Evolutionary conservation across 2,797 vertebrate species (phyloP).

Genomic region (Rhinatrema bivittatum): DNA sequence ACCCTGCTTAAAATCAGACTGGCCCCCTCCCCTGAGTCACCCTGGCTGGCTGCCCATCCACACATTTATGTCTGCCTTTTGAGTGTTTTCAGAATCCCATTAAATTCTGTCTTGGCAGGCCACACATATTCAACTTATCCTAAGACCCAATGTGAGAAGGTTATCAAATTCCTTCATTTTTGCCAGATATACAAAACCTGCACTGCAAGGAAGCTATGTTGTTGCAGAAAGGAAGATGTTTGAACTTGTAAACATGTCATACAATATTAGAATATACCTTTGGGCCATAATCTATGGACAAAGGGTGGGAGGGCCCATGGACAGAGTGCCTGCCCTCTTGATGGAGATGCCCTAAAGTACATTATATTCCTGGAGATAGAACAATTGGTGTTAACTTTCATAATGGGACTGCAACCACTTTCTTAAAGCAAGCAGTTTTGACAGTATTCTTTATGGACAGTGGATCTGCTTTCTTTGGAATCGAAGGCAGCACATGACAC

Average conservation of each 20-base stretch:
- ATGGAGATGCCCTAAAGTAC: slow-evolving; percentile 8
- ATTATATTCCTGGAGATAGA: slow-evolving; percentile 14
- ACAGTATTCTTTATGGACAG: slow-evolving; percentile 4
- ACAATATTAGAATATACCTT: slow-evolving; percentile 49
- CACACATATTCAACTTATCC: slow-evolving; percentile 71
- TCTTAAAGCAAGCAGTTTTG: slow-evolving; percentile 8
- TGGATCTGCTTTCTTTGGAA: slow-evolving; percentile 11
- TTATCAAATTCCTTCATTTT: slow-evolving; percentile 79
- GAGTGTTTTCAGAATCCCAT: slow-evolving; percentile 80
- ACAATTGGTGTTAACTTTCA: slow-evolving; percentile 16
- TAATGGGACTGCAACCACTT: slow-evolving; percentile 1
- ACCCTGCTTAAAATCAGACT: slow-evolving; percentile 61
- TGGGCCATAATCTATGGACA: slow-evolving; percentile 15
- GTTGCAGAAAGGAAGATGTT: slow-evolving; percentile 38
- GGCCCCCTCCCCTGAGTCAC: slow-evolving; percentile 56
- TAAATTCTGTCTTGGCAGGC: slow-evolving; percentile 80
- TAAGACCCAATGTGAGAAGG: slow-evolving; percentile 71
- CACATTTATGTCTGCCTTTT: slow-evolving; percentile 83
- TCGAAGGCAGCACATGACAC: slow-evolving; percentile 26
- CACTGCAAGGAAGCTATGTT: slow-evolving; percentile 32
- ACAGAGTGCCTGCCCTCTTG: slow-evolving; percentile 8
- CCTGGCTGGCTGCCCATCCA: slow-evolving; percentile 78
- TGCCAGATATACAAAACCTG: slow-evolving; percentile 55
- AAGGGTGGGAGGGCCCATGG: slow-evolving; percentile 8
- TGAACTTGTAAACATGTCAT: slow-evolving; percentile 63